A percentile compares a stretch with the other conserved stretches of the same genome.
phyloP scores from a whole-genome alignment of 2,113 vertebrate genomes.

The Takifugu flavidus region DNA sequence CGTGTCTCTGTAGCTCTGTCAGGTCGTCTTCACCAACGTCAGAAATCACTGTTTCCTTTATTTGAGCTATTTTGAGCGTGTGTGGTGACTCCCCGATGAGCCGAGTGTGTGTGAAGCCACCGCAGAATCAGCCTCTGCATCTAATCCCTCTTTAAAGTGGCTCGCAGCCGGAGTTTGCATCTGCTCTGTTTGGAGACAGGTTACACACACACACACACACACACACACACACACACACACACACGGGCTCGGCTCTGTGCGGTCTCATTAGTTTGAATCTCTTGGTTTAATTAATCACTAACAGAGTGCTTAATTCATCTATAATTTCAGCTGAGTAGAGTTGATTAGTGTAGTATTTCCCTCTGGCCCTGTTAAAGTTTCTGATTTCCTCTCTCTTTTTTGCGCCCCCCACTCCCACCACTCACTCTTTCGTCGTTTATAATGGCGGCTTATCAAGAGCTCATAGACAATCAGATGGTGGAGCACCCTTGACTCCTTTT shows the following conservation, averaged over 20 bases:
- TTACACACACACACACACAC: constrained; percentile 18
- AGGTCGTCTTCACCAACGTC: not conserved
- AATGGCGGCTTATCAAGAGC: constrained; percentile 63
- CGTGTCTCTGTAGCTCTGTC: too few relatives aligned
- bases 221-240: constrained; percentile 16
- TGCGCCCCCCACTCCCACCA: not conserved
- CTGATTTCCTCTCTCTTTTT: constrained; percentile 41
- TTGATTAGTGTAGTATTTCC: constrained; percentile 64
- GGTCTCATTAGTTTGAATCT: constrained; percentile 62
- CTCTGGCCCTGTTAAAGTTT: constrained; percentile 62
- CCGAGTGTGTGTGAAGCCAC: constrained; percentile 21
- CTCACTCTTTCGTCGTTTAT: constrained; percentile 42
- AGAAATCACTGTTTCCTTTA: not conserved
- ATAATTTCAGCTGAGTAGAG: constrained; percentile 65
- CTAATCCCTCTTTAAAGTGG: constrained; percentile 40
- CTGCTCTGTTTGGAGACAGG: constrained; percentile 20
- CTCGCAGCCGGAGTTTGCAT: constrained; percentile 11
- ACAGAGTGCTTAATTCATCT: constrained; percentile 66
- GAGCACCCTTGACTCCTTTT: constrained; percentile 55
- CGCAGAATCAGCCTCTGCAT: constrained; percentile 39
- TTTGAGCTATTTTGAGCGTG: constrained; percentile 19
- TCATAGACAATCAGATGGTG: constrained; percentile 51
- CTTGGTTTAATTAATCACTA: constrained; percentile 69
- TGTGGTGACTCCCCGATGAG: constrained; percentile 37
- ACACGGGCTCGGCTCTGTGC: constrained; percentile 30